Evolutionary conservation across 2,888 invertebrate genomes (phyloP).

Genomic region (Troides helena): DNA sequence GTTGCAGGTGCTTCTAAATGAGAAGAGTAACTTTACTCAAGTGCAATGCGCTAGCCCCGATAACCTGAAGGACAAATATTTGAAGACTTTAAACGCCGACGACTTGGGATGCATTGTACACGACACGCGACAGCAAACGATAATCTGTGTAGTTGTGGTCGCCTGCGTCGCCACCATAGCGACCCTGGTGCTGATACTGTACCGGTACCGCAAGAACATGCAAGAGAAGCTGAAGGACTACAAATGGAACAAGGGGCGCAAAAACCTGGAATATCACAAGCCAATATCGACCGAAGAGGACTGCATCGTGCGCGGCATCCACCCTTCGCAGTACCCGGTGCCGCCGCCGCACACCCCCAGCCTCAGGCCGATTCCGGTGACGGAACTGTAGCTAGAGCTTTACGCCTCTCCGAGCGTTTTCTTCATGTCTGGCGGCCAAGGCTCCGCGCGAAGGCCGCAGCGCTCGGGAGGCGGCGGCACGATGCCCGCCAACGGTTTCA

Average conservation of each 20-base stretch:
- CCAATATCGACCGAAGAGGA: constrained; percentile 92
- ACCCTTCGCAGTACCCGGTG: constrained; percentile 77
- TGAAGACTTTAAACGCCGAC: constrained; percentile 85
- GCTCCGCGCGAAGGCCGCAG: constrained; percentile 73
- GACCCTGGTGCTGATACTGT: constrained; percentile 86
- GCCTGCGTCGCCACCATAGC: constrained; percentile 86
- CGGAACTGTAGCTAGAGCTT: constrained; percentile 97
- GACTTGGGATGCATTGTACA: constrained; percentile 90
- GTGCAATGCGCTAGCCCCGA: constrained; percentile 88
- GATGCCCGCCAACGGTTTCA: constrained; percentile 87
- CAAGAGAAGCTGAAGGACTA: constrained; percentile 91
- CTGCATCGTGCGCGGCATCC: constrained; percentile 86
- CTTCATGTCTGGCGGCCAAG: constrained; percentile 85
- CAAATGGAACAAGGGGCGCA: constrained; percentile 89
- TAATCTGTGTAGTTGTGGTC: constrained; percentile 87
- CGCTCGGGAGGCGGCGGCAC: constrained; percentile 79
- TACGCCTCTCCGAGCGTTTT: constrained; percentile 93
- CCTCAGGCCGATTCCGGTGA: constrained; percentile 88
- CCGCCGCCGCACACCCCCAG: constrained; percentile 73
- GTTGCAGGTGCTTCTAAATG: constrained; percentile 86
- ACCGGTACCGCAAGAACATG: constrained; percentile 89
- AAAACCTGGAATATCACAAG: constrained; percentile 94
- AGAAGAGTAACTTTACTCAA: constrained; percentile 84
- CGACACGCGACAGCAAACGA: constrained; percentile 88
- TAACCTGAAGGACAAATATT: constrained; percentile 84